These are phyloP conservation scores for Maconellicoccus hirsutus DNA, from an alignment of 1,140 invertebrate species.

Conservation along the genomic window DNA sequence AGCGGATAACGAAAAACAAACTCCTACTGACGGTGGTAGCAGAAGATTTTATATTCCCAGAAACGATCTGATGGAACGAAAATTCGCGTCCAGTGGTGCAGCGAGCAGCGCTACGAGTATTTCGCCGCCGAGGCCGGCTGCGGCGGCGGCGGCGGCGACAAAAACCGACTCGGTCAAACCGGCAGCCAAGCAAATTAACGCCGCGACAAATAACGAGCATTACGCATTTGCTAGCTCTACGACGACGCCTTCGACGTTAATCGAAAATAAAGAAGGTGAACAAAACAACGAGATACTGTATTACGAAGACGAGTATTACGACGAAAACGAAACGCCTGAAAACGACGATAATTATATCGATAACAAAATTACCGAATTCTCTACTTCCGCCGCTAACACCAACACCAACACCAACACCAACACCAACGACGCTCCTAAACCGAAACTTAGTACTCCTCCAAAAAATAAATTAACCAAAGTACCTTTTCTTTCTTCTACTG, in stretches of 20 bases:
- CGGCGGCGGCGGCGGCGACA: no score
- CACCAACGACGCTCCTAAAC: background rate
- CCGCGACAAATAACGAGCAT: background rate
- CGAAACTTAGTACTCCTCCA: background rate
- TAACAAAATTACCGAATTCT: background rate
- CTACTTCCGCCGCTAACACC: background rate
- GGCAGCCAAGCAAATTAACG: background rate
- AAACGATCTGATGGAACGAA: background rate
- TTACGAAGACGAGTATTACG: constrained; percentile 10
- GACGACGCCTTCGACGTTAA: background rate
- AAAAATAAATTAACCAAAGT: background rate
- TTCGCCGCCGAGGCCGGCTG: background rate
- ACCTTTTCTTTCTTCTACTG: background rate
- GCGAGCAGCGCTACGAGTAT: background rate
- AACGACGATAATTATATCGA: constrained; percentile 4
- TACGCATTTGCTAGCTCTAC: background rate
- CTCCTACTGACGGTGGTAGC: background rate
- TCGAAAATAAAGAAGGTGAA: background rate
- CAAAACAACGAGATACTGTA: background rate
- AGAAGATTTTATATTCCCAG: background rate
- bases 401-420: background rate
- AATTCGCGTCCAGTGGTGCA: background rate
- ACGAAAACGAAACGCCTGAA: background rate
- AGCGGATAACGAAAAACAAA: background rate
- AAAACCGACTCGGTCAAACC: background rate